A percentile compares a stretch with the other conserved stretches of the same genome.
phyloP scores from a whole-genome alignment of 2,888 invertebrate genomes.

The Tineola bisselliella region DNA sequence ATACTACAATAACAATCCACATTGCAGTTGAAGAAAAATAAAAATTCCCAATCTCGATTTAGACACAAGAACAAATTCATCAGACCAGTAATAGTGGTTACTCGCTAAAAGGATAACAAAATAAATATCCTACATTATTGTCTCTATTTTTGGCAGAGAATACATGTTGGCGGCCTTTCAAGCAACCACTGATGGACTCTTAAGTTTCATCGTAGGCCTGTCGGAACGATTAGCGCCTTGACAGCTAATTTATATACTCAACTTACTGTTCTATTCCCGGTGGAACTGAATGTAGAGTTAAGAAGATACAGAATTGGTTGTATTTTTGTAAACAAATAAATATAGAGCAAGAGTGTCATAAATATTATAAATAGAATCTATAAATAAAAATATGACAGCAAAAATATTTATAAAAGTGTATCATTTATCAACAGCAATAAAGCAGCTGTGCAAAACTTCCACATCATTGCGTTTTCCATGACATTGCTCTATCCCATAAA shows the following conservation, averaged over 20 bases:
- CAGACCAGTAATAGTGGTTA: slow-evolving; percentile 30
- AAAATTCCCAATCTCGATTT: neutral
- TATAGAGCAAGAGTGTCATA: too few relatives aligned
- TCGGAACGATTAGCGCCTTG: slow-evolving; percentile 62
- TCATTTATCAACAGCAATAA: slow-evolving; percentile 11
- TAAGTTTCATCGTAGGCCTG: slow-evolving; percentile 64
- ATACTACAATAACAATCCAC: neutral
- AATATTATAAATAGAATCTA: too few relatives aligned
- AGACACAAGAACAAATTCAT: slow-evolving; percentile 20
- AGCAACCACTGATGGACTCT: slow-evolving; percentile 60
- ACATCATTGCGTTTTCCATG: slow-evolving; percentile 62
- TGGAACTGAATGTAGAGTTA: slow-evolving; percentile 23
- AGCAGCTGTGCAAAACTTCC: slow-evolving; percentile 52
- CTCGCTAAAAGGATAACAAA: slow-evolving; percentile 52
- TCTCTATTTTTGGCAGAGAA: slow-evolving; percentile 46
- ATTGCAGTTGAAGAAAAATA: neutral
- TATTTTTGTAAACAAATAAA: neutral
- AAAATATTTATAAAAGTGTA: slow-evolving; percentile 2
- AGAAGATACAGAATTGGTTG: neutral
- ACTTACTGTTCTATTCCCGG: slow-evolving; percentile 62
- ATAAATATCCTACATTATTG: slow-evolving; percentile 45
- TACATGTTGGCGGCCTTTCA: slow-evolving; percentile 42
- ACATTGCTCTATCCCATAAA: slow-evolving; percentile 58
- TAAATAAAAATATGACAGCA: neutral
- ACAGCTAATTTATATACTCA: slow-evolving; percentile 68